Percentiles rank a stretch among this genome's conserved stretches.
Conservation (phyloP, 2,888 invertebrate genomes). For the Endomychus coccineus region DNA sequence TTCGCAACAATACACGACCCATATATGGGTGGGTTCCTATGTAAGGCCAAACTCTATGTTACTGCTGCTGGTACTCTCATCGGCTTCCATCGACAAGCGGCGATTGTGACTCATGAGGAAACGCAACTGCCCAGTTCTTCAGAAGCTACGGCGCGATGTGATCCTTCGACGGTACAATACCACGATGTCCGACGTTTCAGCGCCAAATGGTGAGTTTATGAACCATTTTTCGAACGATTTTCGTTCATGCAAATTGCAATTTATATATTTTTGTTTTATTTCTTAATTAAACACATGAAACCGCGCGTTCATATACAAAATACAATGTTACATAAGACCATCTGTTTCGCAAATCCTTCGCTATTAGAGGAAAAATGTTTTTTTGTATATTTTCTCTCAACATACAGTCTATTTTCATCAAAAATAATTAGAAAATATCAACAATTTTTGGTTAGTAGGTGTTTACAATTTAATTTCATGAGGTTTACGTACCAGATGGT, state of each 20-base stretch:
- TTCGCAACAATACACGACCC: constrained; percentile 13
- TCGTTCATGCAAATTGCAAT: too few relatives aligned
- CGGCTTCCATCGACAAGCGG: constrained; percentile 30
- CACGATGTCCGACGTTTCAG: constrained; percentile 7
- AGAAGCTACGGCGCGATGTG: constrained; percentile 28
- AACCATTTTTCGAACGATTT: constrained; percentile 1
- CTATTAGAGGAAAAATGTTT: too few relatives aligned
- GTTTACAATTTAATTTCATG: too few relatives aligned
- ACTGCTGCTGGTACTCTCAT: constrained; percentile 10
- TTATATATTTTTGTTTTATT: too few relatives aligned
- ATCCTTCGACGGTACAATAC: constrained; percentile 10
- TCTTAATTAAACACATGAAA: constrained; percentile 3
- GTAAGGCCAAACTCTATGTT: constrained; percentile 33
- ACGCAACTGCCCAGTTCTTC: constrained; percentile 33
- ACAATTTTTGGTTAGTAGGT: too few relatives aligned
- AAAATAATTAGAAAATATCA: too few relatives aligned
- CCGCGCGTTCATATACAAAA: too few relatives aligned
- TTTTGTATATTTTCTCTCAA: too few relatives aligned
- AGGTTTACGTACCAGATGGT: too few relatives aligned
- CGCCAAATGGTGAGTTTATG: constrained; percentile 12
- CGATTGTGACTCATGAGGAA: constrained; percentile 34
- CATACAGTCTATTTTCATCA: too few relatives aligned
- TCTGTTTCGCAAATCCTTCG: too few relatives aligned
- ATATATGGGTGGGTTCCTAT: constrained; percentile 38
- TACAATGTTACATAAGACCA: too few relatives aligned